A percentile compares a stretch with the other conserved stretches of the same genome.
Conservation (phyloP, 2,888 invertebrate genomes). For the Lepidochitona cinerea region DNA sequence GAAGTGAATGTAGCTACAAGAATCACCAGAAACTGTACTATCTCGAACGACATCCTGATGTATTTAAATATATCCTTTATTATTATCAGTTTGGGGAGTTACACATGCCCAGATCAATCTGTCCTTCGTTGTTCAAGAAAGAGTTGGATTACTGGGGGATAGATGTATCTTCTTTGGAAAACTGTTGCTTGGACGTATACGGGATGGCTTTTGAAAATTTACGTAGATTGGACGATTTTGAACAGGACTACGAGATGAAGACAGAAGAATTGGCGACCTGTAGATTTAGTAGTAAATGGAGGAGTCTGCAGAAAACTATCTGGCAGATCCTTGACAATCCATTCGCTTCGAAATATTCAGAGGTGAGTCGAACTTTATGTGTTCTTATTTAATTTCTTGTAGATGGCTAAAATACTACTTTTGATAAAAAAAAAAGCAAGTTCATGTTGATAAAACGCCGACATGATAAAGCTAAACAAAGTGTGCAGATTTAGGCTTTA, state of each 20-base stretch:
- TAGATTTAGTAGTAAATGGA: background rate
- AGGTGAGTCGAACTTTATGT: background rate
- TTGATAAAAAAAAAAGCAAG: too few relatives aligned
- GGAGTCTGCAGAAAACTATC: background rate
- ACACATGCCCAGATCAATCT: background rate
- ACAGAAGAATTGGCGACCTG: background rate
- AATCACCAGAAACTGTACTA: background rate
- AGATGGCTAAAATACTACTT: background rate
- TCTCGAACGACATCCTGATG: background rate
- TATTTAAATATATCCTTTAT: background rate
- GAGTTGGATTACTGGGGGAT: constrained; percentile 3
- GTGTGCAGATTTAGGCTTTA: too few relatives aligned
- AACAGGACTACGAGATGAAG: background rate
- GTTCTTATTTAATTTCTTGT: background rate
- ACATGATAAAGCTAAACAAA: too few relatives aligned
- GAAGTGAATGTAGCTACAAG: background rate
- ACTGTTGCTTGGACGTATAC: background rate
- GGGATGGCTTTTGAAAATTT: background rate
- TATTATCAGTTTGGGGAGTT: background rate
- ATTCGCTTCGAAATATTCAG: background rate
- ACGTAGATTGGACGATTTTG: background rate
- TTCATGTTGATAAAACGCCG: too few relatives aligned
- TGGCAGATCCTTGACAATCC: constrained; percentile 4
- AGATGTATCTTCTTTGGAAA: background rate
- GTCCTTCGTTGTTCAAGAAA: background rate